Percentiles rank a stretch among this genome's conserved stretches.
Conservation (phyloP, 2,888 invertebrate genomes). For the Clunio marinus region DNA sequence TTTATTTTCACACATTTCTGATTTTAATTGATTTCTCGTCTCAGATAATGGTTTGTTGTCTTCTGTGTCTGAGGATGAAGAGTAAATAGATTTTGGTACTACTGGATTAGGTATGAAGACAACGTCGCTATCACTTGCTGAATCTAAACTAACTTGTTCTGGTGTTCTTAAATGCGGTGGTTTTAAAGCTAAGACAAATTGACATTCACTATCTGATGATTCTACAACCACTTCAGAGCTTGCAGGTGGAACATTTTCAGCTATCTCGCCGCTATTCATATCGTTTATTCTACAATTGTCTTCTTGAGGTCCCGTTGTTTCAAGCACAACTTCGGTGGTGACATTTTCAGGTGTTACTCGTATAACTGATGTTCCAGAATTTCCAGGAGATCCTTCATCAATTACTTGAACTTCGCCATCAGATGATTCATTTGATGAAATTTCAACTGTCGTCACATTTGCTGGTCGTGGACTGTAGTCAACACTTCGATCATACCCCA, state of each 20-base stretch:
- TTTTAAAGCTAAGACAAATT: slow-evolving; percentile 50
- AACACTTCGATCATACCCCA: slow-evolving; percentile 71
- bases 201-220: slow-evolving; percentile 45
- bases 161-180: slow-evolving; percentile 52
- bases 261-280: neutral
- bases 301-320: neutral
- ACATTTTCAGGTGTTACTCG: neutral
- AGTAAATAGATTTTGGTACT: slow-evolving; percentile 8
- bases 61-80: slow-evolving; percentile 17
- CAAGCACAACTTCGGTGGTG: slow-evolving; percentile 5
- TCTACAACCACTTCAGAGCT: neutral
- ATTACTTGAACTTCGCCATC: slow-evolving; percentile 45
- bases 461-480: slow-evolving; percentile 59
- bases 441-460: slow-evolving; percentile 58
- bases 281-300: neutral
- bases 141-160: slow-evolving; percentile 49
- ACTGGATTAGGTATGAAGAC: slow-evolving; percentile 45
- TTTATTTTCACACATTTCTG: slow-evolving; percentile 6
- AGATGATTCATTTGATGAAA: slow-evolving; percentile 47
- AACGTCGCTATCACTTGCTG: slow-evolving; percentile 49
- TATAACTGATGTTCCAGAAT: neutral
- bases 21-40: slow-evolving; percentile 10
- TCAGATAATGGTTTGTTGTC: slow-evolving; percentile 26
- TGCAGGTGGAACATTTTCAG: neutral
- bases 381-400: neutral